Percentiles rank a stretch among this genome's conserved stretches.
phyloP scores from a whole-genome alignment of 2,888 invertebrate species.

The Venusia cambrica region DNA sequence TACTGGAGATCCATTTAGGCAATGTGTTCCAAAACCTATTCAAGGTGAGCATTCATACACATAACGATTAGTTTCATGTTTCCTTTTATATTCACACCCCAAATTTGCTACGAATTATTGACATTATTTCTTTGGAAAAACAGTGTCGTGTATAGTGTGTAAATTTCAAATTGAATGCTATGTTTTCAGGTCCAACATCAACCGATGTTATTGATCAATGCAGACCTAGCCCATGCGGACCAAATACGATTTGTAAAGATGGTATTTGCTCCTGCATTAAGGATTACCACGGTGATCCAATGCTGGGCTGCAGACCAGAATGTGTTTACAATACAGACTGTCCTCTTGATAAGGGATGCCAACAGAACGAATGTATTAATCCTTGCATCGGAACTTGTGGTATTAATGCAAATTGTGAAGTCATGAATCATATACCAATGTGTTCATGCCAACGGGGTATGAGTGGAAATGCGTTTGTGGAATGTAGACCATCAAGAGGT shows the following conservation, averaged over 20 bases:
- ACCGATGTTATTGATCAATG: constrained; percentile 72
- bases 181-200: constrained; percentile 46
- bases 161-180: too few relatives aligned
- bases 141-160: too few relatives aligned
- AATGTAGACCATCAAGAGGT: constrained; percentile 79
- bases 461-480: constrained; percentile 85
- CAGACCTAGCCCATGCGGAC: constrained; percentile 83
- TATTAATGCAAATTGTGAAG: constrained; percentile 85
- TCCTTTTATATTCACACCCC: too few relatives aligned
- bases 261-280: constrained; percentile 82
- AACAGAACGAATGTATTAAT: constrained; percentile 85
- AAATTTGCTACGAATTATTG: too few relatives aligned
- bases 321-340: constrained; percentile 86
- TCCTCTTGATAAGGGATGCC: constrained; percentile 82
- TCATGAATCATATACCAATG: constrained; percentile 86
- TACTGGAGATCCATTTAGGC: constrained; percentile 86
- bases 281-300: constrained; percentile 85
- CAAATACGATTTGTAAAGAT: constrained; percentile 80
- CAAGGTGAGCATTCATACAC: constrained; percentile 60
- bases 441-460: constrained; percentile 85
- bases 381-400: constrained; percentile 88
- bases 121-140: too few relatives aligned
- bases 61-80: too few relatives aligned
- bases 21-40: constrained; percentile 79
- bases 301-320: constrained; percentile 85